Conservation (phyloP, 2,113 vertebrate genomes). For the Scomber scombrus region DNA sequence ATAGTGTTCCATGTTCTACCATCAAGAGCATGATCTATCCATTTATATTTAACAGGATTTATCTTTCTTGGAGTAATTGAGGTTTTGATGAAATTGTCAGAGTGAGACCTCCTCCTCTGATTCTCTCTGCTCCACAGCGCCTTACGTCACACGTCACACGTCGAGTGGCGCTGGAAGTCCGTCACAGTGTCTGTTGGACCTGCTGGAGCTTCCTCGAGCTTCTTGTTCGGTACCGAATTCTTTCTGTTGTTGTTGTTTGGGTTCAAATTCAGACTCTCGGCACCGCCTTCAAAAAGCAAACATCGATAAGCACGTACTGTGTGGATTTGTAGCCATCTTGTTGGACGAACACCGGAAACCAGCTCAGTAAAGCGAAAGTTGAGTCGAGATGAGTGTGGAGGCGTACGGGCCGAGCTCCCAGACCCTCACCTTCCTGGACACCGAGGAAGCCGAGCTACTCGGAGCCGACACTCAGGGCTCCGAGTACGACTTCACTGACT, state of each 20-base stretch:
- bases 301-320: not conserved
- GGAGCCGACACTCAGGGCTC: constrained; percentile 97
- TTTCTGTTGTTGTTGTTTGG: constrained; percentile 50
- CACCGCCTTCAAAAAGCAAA: not conserved
- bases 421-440: constrained; percentile 97
- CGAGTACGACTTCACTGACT: constrained; percentile 97
- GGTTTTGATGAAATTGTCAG: constrained; percentile 35
- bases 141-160: constrained; percentile 74
- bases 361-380: constrained; percentile 72
- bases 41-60: no score
- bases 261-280: constrained; percentile 34
- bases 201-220: constrained; percentile 77
- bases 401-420: constrained; percentile 98
- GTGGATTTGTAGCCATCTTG: constrained; percentile 19
- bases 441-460: constrained; percentile 94
- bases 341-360: constrained; percentile 42
- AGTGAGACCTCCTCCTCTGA: constrained; percentile 51
- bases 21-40: no score
- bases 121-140: not conserved
- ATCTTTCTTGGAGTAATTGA: no score
- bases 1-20: no score
- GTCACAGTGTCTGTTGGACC: constrained; percentile 80
- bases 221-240: constrained; percentile 68
- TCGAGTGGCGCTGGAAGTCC: constrained; percentile 73
- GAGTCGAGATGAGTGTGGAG: constrained; percentile 92